Evolutionary conservation across 2,797 vertebrate genomes (phyloP).

Genomic region (Glossophaga mutica): DNA sequence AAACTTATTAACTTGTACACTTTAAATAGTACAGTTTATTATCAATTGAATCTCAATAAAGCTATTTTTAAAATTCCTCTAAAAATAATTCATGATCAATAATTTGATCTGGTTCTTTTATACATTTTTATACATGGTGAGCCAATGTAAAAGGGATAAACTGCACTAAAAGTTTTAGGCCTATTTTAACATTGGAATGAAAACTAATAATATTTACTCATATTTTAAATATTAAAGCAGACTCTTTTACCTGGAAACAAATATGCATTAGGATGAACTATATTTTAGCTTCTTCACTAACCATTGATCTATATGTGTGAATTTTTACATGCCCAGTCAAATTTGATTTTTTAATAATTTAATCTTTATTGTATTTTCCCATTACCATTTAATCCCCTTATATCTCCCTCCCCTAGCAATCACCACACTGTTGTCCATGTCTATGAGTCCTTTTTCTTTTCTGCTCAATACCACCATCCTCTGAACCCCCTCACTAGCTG

Average conservation of each 20-base stretch:
- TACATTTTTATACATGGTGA: neutral
- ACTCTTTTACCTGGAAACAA: neutral
- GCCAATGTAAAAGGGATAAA: neutral
- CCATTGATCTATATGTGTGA: neutral
- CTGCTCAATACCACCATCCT: too few relatives aligned
- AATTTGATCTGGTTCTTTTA: neutral
- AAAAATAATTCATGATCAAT: neutral
- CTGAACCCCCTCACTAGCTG: too few relatives aligned
- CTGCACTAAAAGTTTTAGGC: neutral
- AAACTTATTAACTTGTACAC: neutral
- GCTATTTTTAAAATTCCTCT: neutral
- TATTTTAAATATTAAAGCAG: slow-evolving; percentile 11
- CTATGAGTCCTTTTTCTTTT: too few relatives aligned
- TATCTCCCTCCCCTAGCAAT: too few relatives aligned
- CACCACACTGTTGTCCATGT: too few relatives aligned
- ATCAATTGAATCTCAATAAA: neutral
- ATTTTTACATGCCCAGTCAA: neutral
- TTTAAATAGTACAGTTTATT: neutral
- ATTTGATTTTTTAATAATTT: neutral
- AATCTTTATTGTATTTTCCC: too few relatives aligned
- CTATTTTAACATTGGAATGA: neutral
- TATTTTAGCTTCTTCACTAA: neutral
- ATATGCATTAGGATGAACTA: neutral
- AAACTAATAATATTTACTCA: neutral
- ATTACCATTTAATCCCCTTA: too few relatives aligned